Conservation (phyloP, 1,140 invertebrate species). For the Propsilocerus akamusi region DNA sequence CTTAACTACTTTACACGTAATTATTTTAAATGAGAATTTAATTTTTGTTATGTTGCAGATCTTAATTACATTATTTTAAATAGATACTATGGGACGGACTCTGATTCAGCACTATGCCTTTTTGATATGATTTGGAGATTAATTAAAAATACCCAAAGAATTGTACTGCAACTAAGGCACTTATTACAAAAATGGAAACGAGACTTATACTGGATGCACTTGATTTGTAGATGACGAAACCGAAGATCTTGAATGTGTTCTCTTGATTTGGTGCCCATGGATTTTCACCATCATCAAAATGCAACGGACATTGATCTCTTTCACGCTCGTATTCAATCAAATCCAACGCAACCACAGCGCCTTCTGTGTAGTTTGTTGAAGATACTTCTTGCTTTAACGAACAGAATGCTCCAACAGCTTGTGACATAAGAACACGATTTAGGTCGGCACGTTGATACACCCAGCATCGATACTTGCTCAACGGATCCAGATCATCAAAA, state of each 20-base stretch:
- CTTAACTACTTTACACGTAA: no score
- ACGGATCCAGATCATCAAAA: constrained; percentile 88
- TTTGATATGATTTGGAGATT: no score
- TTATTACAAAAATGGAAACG: no score
- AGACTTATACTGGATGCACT: no score
- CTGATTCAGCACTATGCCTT: no score
- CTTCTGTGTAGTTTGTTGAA: constrained; percentile 71
- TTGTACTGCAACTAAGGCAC: no score
- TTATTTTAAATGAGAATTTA: no score
- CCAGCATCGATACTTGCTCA: constrained; percentile 93
- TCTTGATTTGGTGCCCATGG: constrained; percentile 55
- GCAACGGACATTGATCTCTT: constrained; percentile 85
- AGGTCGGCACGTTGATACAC: constrained; percentile 91
- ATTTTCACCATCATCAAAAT: constrained; percentile 79
- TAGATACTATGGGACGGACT: no score
- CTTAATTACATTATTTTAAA: no score
- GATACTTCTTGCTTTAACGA: constrained; percentile 77
- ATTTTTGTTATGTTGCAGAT: no score
- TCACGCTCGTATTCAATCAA: constrained; percentile 86
- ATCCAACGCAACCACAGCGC: constrained; percentile 74
- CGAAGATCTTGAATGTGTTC: constrained; percentile 47
- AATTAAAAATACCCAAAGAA: no score
- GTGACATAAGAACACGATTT: constrained; percentile 71
- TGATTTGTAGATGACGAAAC: constrained; percentile 23
- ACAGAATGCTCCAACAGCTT: constrained; percentile 81